Evolutionary conservation across 2,888 invertebrate genomes (phyloP).

Genomic region (Sminthurides aquaticus): DNA sequence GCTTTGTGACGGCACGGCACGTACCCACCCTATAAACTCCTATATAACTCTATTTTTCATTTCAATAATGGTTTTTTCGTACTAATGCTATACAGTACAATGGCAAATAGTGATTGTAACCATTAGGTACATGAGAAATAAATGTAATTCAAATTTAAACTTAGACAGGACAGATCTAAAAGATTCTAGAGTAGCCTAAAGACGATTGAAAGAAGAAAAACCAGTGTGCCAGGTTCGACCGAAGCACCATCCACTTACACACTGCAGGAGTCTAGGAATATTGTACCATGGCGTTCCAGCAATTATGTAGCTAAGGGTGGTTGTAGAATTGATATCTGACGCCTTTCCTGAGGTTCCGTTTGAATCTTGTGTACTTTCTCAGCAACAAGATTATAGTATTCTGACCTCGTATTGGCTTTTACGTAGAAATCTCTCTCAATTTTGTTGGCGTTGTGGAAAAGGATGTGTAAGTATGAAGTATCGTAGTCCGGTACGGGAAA

Average conservation of each 20-base stretch:
- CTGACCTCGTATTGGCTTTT: constrained; percentile 92
- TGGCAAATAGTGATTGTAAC: too few species aligned
- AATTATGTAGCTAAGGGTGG: constrained; percentile 50
- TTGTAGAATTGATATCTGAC: constrained; percentile 57
- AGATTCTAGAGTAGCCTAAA: constrained; percentile 13
- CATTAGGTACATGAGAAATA: too few species aligned
- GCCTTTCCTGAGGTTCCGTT: constrained; percentile 91
- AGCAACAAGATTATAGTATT: constrained; percentile 95
- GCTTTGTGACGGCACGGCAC: too few species aligned
- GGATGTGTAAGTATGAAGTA: constrained; percentile 92
- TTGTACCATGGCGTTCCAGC: constrained; percentile 39
- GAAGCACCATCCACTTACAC: constrained; percentile 23
- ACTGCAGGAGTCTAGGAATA: constrained; percentile 46
- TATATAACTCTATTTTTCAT: too few species aligned
- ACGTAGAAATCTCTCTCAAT: constrained; percentile 99
- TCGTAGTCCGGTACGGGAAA: constrained; percentile 97
- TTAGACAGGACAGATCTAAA: constrained; percentile 24
- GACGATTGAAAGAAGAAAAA: constrained; percentile 3
- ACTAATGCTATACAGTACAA: too few species aligned
- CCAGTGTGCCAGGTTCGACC: constrained; percentile 17
- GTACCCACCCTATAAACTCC: too few species aligned
- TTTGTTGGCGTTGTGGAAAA: constrained; percentile 95
- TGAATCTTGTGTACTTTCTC: constrained; percentile 99
- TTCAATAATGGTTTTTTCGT: too few species aligned
- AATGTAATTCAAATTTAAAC: too few species aligned